Base-by-base conservation (phyloP, 2,888 invertebrate species). In the Pterobdella sp. region DNA sequence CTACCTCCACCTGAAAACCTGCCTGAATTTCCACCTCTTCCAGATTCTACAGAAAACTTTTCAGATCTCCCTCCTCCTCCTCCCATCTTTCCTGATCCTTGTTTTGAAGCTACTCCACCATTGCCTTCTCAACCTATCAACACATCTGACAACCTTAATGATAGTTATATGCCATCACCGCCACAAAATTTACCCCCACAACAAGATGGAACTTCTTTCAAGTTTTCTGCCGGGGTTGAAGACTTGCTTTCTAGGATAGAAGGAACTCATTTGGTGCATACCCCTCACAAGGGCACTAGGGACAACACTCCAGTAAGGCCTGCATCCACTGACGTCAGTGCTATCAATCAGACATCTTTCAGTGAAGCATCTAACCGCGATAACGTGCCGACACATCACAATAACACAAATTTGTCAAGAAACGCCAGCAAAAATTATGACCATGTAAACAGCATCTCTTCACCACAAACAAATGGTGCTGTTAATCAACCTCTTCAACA, bases 51-150 rank as follows among this genome's bases (percentile, higher is more conserved):
- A 26, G 60, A 56, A 4, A 56, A 56, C n/a, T 56, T 56, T 26
- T 73, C 73, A 52, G 70, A 65, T 34, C 75, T 75, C 22, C 77
- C 78, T 32, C 77, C 78, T 14, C 72, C 56, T 10, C 63, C 74
- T 22, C 60, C 4, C n/a, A 56, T 56, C 10, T 56, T 56, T 56
- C 60, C 60, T 3, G 60, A 56, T 4, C 70, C 65, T 34, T 35
- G 67, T 42, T 56, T 72, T 52, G 63, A 72, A 37, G 49, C 67
- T 37, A 29, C 52, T 18, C 49, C 32, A 37, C 49, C 68, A 1
- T 31, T 68, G 29, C 56, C 56, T 14, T 31, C 60, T 1, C 31
- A 7, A 1, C 31, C 22, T 36, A 7, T 14, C 49, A 14, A 4
- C 60, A 14, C 60, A 22, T 56, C 60, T n/a, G 42, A 29, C 22